Base-by-base conservation (phyloP, 2,113 vertebrate genomes). In the Siniperca knerii region DNA sequence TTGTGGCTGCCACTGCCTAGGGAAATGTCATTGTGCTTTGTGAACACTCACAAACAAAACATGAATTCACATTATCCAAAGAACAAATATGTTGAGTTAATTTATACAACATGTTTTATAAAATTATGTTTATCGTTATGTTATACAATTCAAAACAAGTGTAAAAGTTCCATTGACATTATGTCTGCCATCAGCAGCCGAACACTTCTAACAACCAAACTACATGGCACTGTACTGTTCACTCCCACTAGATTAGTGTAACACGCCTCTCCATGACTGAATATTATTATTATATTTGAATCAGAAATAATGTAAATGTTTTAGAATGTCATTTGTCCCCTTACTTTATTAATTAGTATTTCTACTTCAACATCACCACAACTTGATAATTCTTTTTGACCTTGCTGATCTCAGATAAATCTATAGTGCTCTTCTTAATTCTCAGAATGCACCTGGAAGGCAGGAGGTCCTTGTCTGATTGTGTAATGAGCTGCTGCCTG, bases 11-110 rank as follows among this genome's bases (percentile, higher is more conserved):
- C 61, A 48, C 11, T 20, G 78, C 81, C 82, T 70, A 72, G 62
- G 71, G 82, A 85, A 77, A 87, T 82, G 69, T 86, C 65, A 71
- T 6, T 67, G 75, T 55, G 46, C 61, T 44, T 40, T 37, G 81
- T 67, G 25, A 87, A 69, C 35, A 67, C 66, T 33, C 2, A 12
- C 37, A 78, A 67, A 61, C 33, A 44, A 70, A 85, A 44, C 7
- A 62, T 46, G 20, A 81, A 29, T 62, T 54, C 44, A 55, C 15
- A 33, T 16, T n/a, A 20, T 50, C 18, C 52, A 46, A 44, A 25
- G 10, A 67, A 46, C 15, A 46, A 57, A 48, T 55, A 21, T 65
- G 10, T 44, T 16, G 18, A 37, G 35, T 65, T 20, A 16, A 55
- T 69, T 70, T 77, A 9, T 46, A 35, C 16, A 4, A 3, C 13